Conservation (phyloP, 2,797 vertebrate species). For the Phalloptychus januarius region DNA sequence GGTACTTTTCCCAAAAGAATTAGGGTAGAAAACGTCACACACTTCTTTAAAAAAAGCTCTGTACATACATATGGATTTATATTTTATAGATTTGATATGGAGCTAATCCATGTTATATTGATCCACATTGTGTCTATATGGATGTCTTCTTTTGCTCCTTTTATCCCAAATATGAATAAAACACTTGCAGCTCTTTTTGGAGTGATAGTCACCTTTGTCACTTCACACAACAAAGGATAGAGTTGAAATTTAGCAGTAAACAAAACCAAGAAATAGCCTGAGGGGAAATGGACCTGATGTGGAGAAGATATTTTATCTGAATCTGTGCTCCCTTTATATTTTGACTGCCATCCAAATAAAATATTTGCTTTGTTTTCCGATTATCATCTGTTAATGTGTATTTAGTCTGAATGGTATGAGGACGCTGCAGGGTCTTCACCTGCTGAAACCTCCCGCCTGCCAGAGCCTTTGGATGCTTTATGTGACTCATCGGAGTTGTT, state of each 20-base stretch:
- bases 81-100: neutral
- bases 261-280: constrained; percentile 41
- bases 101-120: neutral
- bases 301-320: constrained; percentile 52
- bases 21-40: neutral
- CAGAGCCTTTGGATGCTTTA: constrained; percentile 1
- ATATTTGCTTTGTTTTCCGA: constrained; percentile 58
- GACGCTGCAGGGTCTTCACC: constrained; percentile 40
- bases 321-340: constrained; percentile 31
- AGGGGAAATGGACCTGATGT: constrained; percentile 27
- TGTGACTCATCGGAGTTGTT: neutral
- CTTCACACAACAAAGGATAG: constrained; percentile 21
- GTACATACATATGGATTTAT: neutral
- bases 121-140: neutral
- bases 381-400: constrained; percentile 61
- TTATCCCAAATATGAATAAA: constrained; percentile 11
- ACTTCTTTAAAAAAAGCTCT: neutral
- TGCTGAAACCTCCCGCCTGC: constrained; percentile 20
- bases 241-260: constrained; percentile 42
- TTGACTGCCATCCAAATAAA: constrained; percentile 40
- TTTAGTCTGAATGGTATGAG: constrained; percentile 50
- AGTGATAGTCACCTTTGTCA: constrained; percentile 36
- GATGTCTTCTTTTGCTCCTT: neutral
- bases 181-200: neutral
- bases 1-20: neutral